Evolutionary conservation across 2,113 vertebrate genomes (phyloP), one percentile per base, ranked within the genome.

Genomic region (Coptodon rendalli): DNA sequence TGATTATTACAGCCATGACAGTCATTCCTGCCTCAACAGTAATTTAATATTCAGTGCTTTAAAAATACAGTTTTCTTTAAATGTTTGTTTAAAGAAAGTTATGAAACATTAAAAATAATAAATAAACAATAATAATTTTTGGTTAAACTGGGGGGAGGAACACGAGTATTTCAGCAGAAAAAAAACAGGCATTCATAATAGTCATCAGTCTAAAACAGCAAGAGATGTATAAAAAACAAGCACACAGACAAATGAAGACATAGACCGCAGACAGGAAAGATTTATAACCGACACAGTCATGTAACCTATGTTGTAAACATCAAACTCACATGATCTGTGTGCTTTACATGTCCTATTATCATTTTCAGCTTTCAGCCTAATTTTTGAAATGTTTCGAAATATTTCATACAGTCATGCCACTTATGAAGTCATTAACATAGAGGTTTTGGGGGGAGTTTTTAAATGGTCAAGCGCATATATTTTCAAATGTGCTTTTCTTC

Each of bases 251-350:
- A 45, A 19, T 50, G 45, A 3, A 0, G 16, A 50, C 16, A 76
- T 17, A 50, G 71, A 76, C 9, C 6, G 1, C 71, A 73, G 24
- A 48, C 24, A 76, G 71, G 43, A 76, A 76, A 7, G 24, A 19
- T 76, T 16, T 17, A 5, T 43, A 27, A 29, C 22, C 4, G 4
- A 45, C 13, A 45, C 22, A 7, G 24, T 31, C 27, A 19, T 2
- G 24, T 48, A 19, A 6, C 71, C 17, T 4, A 7, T 50, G 24
- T 2, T 78, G 43, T 19, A 78, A 50, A 78, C 22, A 17, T 73
- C 13, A 11, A 50, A 19, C 24, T 78, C 71, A 31, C 43, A 31
- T n/a, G 43, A 48, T n/a, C 4, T 0, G 24, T 0, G 22, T 78
- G 43, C 43, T 48, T 29, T 76, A 29, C 24, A 16, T 0, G 1